Evolutionary conservation across 2,797 vertebrate species (phyloP), one percentile per base, ranked within the genome.

Genomic region (Nyctibius grandis): DNA sequence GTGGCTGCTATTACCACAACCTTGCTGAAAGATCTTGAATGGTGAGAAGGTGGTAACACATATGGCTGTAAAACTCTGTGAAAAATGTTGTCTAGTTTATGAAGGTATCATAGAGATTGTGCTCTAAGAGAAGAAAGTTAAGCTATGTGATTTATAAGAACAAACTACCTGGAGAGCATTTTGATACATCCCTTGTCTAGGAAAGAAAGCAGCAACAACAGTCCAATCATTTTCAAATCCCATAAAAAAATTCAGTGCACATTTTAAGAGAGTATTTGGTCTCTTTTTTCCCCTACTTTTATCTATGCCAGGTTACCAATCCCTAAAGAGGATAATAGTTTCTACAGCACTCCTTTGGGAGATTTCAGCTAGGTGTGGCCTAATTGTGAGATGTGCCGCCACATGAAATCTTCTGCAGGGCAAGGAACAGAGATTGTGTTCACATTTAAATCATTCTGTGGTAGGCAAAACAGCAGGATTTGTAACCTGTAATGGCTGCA

Each of bases 331-430:
- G 86, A 86, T 89, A 89, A 92, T 78, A 57, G 90, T 94, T 96
- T 91, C 88, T 84, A 51, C 80, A 83, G 75, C 61, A 36, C 86
- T 92, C 96, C 63, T 96, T 34, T 79, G 96, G 76, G 94, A 97
- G 88, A 95, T 86, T 92, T 74, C 59, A 88, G 31, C 84, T 92
- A 91, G 97, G 95, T 97, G 97, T 97, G 95, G 95, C 93, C 95
- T 94, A 78, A 95, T 93, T 85, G 70, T 91, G 36, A 82, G 88
- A 95, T 96, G 77, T 85, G 93, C 90, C 0, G 22, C 80, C 95
- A 93, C 89, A 96, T 16, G 90, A 97, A 97, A 97, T 82, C 77
- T 47, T 97, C 95, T 97, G 74, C 76, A 93, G 81, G 86, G 75
- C 69, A 94, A 74, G 51, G 38, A 90, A 76, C 40, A 87, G 75